Conservation (phyloP, 2,113 vertebrate species). For the Peromyscus leucopus region DNA sequence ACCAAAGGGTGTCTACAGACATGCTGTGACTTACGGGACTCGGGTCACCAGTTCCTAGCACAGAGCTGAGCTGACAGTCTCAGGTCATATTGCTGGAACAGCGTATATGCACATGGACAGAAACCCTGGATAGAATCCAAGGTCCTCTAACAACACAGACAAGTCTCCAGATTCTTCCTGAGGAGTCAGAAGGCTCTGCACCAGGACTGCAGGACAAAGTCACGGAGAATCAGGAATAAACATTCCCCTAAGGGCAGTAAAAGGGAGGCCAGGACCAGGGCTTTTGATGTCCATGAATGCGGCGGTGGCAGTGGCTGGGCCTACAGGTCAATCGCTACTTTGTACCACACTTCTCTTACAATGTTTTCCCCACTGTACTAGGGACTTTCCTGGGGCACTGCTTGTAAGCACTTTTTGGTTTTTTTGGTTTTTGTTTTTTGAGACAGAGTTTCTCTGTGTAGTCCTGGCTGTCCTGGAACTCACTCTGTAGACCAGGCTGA, state of each 20-base stretch:
- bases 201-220: not conserved
- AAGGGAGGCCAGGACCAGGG: not conserved
- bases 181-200: not conserved
- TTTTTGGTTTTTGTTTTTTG: no score
- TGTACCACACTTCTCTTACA: not conserved
- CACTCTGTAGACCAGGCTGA: no score
- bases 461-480: no score
- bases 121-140: not conserved
- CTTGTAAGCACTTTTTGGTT: not conserved
- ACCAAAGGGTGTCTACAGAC: not conserved
- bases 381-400: conserved; percentile 50
- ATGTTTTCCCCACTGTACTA: conserved; percentile 17
- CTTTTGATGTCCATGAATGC: not conserved
- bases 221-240: not conserved
- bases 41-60: not conserved
- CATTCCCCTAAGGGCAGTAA: not conserved
- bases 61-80: not conserved
- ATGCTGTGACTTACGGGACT: not conserved
- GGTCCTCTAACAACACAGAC: not conserved
- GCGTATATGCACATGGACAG: fast-evolving
- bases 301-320: not conserved
- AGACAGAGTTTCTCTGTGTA: no score
- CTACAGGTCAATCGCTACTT: conserved; percentile 2
- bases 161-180: not conserved
- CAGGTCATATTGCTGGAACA: not conserved